Percentiles rank a stretch among this genome's conserved stretches.
Conservation (phyloP, 2,113 vertebrate genomes). For the Raphicerus campestris region DNA sequence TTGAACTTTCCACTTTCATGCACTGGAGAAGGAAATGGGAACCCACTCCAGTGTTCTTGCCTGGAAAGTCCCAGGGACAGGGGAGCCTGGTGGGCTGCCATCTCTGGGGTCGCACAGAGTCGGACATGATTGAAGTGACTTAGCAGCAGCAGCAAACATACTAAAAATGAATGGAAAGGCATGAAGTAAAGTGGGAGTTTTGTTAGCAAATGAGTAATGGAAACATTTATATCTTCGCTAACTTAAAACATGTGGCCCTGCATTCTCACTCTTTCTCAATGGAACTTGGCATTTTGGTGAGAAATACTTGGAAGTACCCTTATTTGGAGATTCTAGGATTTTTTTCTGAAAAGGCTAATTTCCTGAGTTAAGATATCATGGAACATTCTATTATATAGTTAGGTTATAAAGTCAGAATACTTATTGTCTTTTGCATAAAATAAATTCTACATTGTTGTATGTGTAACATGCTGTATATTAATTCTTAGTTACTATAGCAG, state of each 20-base stretch:
- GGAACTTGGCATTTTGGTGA: not conserved
- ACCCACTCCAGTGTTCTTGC: too few species aligned
- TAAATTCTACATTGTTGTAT: not conserved
- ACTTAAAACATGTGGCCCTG: not conserved
- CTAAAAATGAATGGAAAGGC: not conserved
- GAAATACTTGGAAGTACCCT: not conserved
- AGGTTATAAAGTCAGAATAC: not conserved
- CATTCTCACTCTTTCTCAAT: not conserved
- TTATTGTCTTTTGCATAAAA: not conserved
- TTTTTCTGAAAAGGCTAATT: not conserved
- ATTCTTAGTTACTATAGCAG: not conserved
- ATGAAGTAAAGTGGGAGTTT: not conserved
- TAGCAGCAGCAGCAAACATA: not conserved
- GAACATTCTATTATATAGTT: not conserved
- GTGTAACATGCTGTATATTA: not conserved
- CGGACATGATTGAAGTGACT: too few species aligned
- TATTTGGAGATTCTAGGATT: not conserved
- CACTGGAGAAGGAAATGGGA: too few species aligned
- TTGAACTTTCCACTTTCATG: too few species aligned
- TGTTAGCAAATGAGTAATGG: not conserved
- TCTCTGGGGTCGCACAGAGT: too few species aligned
- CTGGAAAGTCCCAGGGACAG: too few species aligned
- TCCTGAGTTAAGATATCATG: not conserved
- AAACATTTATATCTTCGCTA: not conserved
- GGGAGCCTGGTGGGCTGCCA: too few species aligned